Evolutionary conservation across 1,140 invertebrate species (phyloP).

Genomic region (Ceratina australensis): DNA sequence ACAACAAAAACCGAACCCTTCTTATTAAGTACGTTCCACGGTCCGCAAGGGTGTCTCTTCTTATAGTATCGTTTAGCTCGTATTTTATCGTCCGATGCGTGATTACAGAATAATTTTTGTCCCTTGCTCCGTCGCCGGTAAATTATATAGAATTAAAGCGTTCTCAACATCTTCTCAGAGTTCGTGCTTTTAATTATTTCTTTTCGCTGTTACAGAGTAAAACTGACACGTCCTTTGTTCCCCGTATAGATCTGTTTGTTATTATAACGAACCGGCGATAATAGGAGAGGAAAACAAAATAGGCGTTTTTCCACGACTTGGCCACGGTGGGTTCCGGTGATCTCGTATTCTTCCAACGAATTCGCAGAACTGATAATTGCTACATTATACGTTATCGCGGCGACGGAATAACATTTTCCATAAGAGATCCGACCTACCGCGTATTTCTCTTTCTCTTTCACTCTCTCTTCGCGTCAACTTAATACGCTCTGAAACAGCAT

Average conservation of each 20-base stretch:
- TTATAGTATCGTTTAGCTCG: slow-evolving; percentile 1
- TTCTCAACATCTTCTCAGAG: background rate
- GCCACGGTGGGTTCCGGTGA: background rate
- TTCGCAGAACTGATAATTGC: slow-evolving; percentile 8
- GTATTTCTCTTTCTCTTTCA: slow-evolving; percentile 26
- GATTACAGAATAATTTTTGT: background rate
- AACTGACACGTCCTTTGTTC: background rate
- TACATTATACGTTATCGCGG: slow-evolving; percentile 4
- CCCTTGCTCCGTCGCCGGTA: background rate
- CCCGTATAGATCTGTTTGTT: background rate
- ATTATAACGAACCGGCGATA: background rate
- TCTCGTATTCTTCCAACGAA: background rate
- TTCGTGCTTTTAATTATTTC: background rate
- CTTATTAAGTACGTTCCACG: slow-evolving; percentile 2
- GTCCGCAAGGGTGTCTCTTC: background rate
- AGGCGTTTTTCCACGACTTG: background rate
- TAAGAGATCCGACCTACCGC: slow-evolving; percentile 24
- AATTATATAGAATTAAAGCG: slow-evolving; percentile 11
- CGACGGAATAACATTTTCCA: slow-evolving; percentile 2
- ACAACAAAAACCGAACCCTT: slow-evolving; percentile 18
- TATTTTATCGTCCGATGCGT: background rate
- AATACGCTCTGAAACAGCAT: slow-evolving; percentile 17
- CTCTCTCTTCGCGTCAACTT: slow-evolving; percentile 50
- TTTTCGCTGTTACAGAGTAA: background rate
- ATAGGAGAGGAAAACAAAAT: background rate